phyloP scores from a whole-genome alignment of 1,140 invertebrate genomes.

The Mamestra configurata region DNA sequence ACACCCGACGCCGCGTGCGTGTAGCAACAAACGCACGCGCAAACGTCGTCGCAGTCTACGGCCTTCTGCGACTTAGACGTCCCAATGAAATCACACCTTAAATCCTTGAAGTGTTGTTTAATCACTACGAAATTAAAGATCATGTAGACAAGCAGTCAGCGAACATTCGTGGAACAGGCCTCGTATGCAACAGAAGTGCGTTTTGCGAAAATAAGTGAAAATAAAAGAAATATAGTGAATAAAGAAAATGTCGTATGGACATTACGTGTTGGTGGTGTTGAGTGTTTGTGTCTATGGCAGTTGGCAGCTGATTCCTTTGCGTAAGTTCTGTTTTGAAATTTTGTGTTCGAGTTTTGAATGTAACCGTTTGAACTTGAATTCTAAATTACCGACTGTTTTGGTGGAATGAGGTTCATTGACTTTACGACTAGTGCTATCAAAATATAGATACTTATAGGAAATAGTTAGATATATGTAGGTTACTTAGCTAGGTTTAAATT shows the following conservation, averaged over 20 bases:
- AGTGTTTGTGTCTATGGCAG: conserved; percentile 70
- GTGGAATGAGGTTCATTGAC: too few relatives aligned
- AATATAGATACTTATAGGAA: too few relatives aligned
- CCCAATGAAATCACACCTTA: conserved; percentile 56
- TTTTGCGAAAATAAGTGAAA: conserved; percentile 13
- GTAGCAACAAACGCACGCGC: not conserved
- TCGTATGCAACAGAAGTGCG: conserved; percentile 60
- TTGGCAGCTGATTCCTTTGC: conserved; percentile 76
- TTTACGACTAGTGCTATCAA: too few relatives aligned
- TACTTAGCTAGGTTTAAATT: too few relatives aligned
- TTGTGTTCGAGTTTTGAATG: conserved; percentile 13
- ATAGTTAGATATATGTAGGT: too few relatives aligned
- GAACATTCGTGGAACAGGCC: conserved; percentile 68
- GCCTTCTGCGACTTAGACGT: conserved; percentile 20
- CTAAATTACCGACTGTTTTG: not conserved
- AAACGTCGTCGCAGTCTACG: not conserved
- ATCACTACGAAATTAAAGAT: conserved; percentile 74
- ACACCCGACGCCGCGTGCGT: conserved; percentile 1
- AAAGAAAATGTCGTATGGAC: conserved; percentile 53
- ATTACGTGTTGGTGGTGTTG: conserved; percentile 61
- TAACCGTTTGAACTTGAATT: not conserved
- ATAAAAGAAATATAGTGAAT: not conserved
- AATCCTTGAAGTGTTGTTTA: conserved; percentile 75
- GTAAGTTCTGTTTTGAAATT: conserved; percentile 69
- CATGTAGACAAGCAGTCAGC: conserved; percentile 55